Evolutionary conservation across 2,888 invertebrate genomes (phyloP), one percentile per base, ranked within the genome.

Genomic region (Leucophenga maculata): DNA sequence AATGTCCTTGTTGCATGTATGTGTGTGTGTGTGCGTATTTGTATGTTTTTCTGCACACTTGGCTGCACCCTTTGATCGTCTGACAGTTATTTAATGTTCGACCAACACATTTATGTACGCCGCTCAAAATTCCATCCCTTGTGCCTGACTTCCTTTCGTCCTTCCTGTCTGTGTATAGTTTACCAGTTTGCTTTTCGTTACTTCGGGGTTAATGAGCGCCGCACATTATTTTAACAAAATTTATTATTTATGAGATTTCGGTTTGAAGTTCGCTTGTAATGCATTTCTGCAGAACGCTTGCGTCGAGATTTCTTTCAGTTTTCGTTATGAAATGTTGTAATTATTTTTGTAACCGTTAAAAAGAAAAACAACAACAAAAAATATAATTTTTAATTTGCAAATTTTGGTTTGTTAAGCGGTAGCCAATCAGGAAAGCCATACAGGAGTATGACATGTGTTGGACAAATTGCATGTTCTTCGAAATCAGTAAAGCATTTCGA

Each of bases 171-270:
- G 0, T 22, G 22, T 22, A 13, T 31, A 60, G 16, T 67, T 68
- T 39, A 16, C 44, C 18, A 46, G 44, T 57, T 52, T 57, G 65
- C 60, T 68, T 68, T 48, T 62, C 59, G 44, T 77, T 81, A 74
- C 79, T 75, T 55, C 69, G 72, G 73, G 83, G 85, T 85, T 84
- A 82, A 82, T 82, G 84, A 82, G 78, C 69, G 77, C 78, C 81
- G 84, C 83, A 82, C 82, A 78, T 80, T 80, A 80, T 80, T 80
- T 83, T 83, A 80, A 80, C 80, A 79, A 78, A 78, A 82, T 85
- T 82, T 83, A 83, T 83, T 83, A 85, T 85, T 85, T 85, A 85
- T 85, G 82, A 71, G 75, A 74, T 83, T 80, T 48, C 48, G 16
- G 6, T 59, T 32, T 39, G 26, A 54, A 16, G 60, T 64, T 46